Percentiles rank a stretch among this genome's conserved stretches.
These are phyloP conservation scores for Selene dorsalis DNA, from an alignment of 2,797 vertebrate genomes.

Conservation along the genomic window DNA sequence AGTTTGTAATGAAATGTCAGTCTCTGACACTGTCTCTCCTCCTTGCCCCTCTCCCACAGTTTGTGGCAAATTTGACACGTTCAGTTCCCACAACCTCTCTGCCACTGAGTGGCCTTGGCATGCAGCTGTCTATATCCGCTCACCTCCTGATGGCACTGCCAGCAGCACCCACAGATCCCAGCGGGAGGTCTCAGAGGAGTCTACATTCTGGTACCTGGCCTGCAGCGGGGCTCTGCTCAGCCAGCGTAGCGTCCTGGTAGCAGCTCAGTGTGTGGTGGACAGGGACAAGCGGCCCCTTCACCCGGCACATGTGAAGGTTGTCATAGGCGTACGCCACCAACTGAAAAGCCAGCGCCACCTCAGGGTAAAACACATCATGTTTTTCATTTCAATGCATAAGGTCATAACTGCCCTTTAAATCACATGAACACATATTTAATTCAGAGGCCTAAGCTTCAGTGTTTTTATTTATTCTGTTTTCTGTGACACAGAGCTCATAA, in stretches of 20 bases:
- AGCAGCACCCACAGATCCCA: conserved; percentile 34
- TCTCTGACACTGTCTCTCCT: conserved; percentile 16
- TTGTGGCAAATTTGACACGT: conserved; percentile 87
- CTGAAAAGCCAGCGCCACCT: conserved; percentile 86
- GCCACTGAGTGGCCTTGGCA: conserved; percentile 91
- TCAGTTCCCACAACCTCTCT: conserved; percentile 79
- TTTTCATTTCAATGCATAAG: background rate
- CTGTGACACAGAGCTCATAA: background rate
- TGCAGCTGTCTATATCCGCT: conserved; percentile 87
- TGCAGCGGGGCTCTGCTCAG: conserved; percentile 92
- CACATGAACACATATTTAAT: background rate
- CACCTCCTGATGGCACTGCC: conserved; percentile 65
- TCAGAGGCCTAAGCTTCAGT: background rate
- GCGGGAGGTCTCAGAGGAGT: conserved; percentile 70
- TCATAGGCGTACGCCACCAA: conserved; percentile 68
- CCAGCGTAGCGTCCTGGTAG: conserved; percentile 88
- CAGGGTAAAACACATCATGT: conserved; percentile 75
- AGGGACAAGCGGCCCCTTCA: conserved; percentile 84
- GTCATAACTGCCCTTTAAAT: background rate
- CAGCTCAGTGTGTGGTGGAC: conserved; percentile 90
- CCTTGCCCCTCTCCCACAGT: conserved; percentile 76
- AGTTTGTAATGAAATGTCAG: background rate
- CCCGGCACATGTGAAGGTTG: conserved; percentile 87
- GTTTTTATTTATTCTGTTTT: too few species aligned
- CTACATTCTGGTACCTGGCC: conserved; percentile 87